phyloP scores from a whole-genome alignment of 2,888 invertebrate species.

The Plagodis dolabraria region DNA sequence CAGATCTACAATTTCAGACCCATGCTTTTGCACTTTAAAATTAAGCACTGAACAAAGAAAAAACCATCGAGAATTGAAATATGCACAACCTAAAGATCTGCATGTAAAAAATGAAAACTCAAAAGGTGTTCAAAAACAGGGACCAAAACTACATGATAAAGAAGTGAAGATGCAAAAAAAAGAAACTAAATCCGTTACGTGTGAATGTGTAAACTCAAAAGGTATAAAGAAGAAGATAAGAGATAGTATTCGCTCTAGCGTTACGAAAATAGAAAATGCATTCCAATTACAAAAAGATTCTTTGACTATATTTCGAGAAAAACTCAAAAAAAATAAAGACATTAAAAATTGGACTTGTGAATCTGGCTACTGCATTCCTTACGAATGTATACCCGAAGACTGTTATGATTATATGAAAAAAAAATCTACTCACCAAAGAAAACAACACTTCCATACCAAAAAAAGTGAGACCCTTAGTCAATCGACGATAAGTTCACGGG shows the following conservation, averaged over 20 bases:
- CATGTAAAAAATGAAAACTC: not conserved
- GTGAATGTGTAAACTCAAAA: slow-evolving; percentile 19
- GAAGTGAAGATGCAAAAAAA: slow-evolving; percentile 31
- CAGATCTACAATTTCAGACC: slow-evolving; percentile 48
- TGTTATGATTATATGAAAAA: slow-evolving; percentile 32
- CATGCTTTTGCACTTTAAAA: slow-evolving; percentile 50
- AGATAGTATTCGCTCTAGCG: slow-evolving; percentile 18
- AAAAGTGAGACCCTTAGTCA: not conserved
- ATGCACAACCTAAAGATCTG: slow-evolving; percentile 12
- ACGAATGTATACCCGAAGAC: slow-evolving; percentile 27
- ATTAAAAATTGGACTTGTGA: slow-evolving; percentile 32
- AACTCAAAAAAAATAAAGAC: slow-evolving; percentile 44
- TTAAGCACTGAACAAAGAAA: slow-evolving; percentile 31
- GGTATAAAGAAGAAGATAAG: not conserved
- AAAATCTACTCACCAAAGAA: slow-evolving; percentile 9
- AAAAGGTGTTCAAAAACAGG: slow-evolving; percentile 1
- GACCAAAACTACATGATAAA: not conserved
- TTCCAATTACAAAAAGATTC: slow-evolving; percentile 56
- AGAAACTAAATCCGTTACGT: slow-evolving; percentile 29
- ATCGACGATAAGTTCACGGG: not conserved
- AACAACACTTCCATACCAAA: not conserved
- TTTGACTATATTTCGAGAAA: slow-evolving; percentile 48
- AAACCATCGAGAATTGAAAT: slow-evolving; percentile 16
- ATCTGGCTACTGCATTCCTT: slow-evolving; percentile 31
- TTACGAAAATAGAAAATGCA: slow-evolving; percentile 31